A percentile compares a stretch with the other conserved stretches of the same genome.
Evolutionary conservation across 1,140 invertebrate genomes (phyloP).

Genomic region (Nomia melanderi): DNA sequence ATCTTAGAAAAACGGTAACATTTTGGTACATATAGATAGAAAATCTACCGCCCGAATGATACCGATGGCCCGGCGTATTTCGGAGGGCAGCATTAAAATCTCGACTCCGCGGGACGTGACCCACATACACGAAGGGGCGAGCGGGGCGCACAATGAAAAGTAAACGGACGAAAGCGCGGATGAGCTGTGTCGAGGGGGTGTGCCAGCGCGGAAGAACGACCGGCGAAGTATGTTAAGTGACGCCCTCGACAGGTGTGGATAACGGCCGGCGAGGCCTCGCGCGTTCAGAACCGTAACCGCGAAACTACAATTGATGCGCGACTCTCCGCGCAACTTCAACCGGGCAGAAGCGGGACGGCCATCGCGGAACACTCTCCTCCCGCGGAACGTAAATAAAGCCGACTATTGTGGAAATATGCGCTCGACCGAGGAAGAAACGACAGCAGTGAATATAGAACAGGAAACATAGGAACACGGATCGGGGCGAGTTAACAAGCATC

Average conservation of each 20-base stretch:
- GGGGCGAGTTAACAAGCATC: neutral
- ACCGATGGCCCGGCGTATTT: neutral
- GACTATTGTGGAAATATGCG: too few relatives aligned
- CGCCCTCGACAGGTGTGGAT: conserved; percentile 58
- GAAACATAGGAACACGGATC: neutral
- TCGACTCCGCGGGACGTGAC: conserved; percentile 18
- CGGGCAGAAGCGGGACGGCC: too few relatives aligned
- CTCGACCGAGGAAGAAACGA: too few relatives aligned
- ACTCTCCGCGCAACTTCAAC: neutral
- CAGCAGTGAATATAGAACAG: neutral
- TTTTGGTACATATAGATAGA: too few relatives aligned
- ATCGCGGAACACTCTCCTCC: neutral
- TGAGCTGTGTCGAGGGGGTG: conserved; percentile 24
- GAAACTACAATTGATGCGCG: conserved; percentile 13
- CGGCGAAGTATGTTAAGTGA: conserved; percentile 68
- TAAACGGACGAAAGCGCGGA: conserved; percentile 44
- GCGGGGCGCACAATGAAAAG: conserved; percentile 21
- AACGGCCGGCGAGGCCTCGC: conserved; percentile 11
- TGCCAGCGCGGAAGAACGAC: conserved; percentile 54
- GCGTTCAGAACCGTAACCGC: conserved; percentile 21
- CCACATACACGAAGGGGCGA: neutral
- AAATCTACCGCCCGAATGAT: too few relatives aligned
- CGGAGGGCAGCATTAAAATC: neutral
- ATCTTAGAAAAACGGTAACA: too few relatives aligned
- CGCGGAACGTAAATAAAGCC: neutral